Evolutionary conservation across 2,797 vertebrate genomes (phyloP).

Genomic region (Anguilla megastoma): DNA sequence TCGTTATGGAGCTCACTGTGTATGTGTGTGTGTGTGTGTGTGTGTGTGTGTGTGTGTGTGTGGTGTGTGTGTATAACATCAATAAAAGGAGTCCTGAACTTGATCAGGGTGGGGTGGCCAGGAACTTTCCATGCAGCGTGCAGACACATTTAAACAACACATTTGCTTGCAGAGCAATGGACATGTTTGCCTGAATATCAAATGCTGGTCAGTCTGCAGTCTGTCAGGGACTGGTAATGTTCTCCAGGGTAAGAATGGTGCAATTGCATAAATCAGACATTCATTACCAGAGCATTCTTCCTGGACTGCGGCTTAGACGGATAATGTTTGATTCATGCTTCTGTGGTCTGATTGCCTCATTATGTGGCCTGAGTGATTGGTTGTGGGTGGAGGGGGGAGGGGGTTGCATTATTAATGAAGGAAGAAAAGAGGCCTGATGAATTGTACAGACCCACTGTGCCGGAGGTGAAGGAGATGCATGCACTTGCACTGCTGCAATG

Average conservation of each 20-base stretch:
- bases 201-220: slow-evolving; percentile 52
- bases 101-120: not conserved
- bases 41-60: too few species aligned
- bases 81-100: not conserved
- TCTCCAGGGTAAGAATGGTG: slow-evolving; percentile 55
- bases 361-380: slow-evolving; percentile 73
- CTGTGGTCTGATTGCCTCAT: slow-evolving; percentile 67
- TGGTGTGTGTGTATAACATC: not conserved
- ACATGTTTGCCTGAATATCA: slow-evolving; percentile 53
- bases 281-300: slow-evolving; percentile 58
- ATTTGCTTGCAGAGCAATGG: slow-evolving; percentile 43
- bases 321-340: slow-evolving; percentile 61
- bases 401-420: slow-evolving; percentile 75
- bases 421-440: slow-evolving; percentile 63
- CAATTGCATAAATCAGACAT: slow-evolving; percentile 58
- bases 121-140: not conserved
- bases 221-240: slow-evolving; percentile 53
- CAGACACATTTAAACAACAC: slow-evolving; percentile 4
- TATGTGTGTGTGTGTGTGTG: too few species aligned
- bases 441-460: slow-evolving; percentile 70
- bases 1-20: too few species aligned
- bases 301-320: slow-evolving; percentile 57
- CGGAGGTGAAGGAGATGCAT: slow-evolving; percentile 42
- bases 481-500: slow-evolving; percentile 28
- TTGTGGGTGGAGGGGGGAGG: slow-evolving; percentile 55